Evolutionary conservation across 1,140 invertebrate genomes (phyloP).

Genomic region (Homalodisca vitripennis): DNA sequence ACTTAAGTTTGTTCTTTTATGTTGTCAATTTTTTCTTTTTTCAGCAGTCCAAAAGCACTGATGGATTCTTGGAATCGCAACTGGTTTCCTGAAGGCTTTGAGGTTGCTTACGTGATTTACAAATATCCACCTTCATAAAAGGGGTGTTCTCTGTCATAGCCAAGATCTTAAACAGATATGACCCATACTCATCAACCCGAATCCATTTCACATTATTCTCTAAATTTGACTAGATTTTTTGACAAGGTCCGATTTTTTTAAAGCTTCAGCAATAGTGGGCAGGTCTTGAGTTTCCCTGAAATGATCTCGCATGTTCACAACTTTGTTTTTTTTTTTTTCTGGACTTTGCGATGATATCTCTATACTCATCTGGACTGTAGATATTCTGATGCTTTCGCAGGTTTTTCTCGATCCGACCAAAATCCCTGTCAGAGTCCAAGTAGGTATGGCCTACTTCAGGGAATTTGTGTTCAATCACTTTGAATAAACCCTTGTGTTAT

Average conservation of each 20-base stretch:
- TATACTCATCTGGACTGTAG: too few relatives aligned
- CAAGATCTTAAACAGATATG: not conserved
- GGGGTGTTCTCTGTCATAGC: conserved; percentile 3
- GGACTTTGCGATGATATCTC: too few relatives aligned
- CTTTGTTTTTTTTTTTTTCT: too few relatives aligned
- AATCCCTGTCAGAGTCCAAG: conserved; percentile 22
- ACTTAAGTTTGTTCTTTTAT: conserved; percentile 15
- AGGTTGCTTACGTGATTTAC: not conserved
- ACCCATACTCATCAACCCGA: too few relatives aligned
- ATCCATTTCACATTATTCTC: not conserved
- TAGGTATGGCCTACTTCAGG: too few relatives aligned
- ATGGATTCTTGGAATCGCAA: too few relatives aligned
- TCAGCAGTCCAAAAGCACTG: too few relatives aligned
- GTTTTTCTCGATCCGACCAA: too few relatives aligned
- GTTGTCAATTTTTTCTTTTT: conserved; percentile 21
- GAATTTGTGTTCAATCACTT: conserved; percentile 19
- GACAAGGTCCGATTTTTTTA: conserved; percentile 4
- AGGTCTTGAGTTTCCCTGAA: too few relatives aligned
- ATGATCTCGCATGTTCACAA: too few relatives aligned
- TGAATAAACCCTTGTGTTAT: conserved; percentile 22
- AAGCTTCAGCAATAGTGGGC: too few relatives aligned
- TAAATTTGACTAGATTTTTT: not conserved
- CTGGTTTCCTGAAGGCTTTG: not conserved
- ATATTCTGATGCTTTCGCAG: too few relatives aligned
- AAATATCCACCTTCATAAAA: conserved; percentile 16